Evolutionary conservation across 2,113 vertebrate species (phyloP).

Genomic region (Panthera uncia): DNA sequence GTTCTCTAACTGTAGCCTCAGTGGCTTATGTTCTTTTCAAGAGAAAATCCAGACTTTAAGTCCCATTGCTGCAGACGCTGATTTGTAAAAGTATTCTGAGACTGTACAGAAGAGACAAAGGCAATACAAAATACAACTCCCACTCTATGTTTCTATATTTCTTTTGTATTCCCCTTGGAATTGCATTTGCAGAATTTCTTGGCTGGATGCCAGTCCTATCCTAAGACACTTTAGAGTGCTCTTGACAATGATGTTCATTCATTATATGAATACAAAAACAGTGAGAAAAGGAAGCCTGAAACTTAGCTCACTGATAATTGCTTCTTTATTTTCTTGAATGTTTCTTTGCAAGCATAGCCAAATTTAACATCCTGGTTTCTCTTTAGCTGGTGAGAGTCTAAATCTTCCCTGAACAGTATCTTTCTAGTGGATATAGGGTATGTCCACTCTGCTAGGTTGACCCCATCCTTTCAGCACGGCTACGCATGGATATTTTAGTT

Average conservation of each 20-base stretch:
- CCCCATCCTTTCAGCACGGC: neutral
- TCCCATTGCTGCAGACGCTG: neutral
- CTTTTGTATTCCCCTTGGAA: slow-evolving; percentile 46
- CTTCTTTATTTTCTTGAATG: slow-evolving; percentile 49
- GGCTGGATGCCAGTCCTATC: slow-evolving; percentile 26
- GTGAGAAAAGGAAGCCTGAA: neutral
- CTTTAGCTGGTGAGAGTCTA: neutral
- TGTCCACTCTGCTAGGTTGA: neutral
- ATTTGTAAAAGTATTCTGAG: slow-evolving; percentile 27
- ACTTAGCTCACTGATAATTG: slow-evolving; percentile 23
- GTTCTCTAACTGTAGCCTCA: neutral
- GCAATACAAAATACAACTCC: slow-evolving; percentile 31
- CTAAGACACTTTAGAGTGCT: slow-evolving; percentile 5
- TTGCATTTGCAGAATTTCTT: slow-evolving; percentile 35
- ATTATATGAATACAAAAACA: slow-evolving; percentile 10
- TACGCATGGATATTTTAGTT: neutral
- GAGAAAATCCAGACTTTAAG: neutral
- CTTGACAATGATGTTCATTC: slow-evolving; percentile 29
- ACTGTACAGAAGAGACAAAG: slow-evolving; percentile 35
- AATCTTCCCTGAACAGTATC: neutral
- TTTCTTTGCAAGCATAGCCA: neutral
- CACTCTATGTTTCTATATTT: neutral
- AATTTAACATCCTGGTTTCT: neutral
- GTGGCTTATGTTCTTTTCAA: neutral
- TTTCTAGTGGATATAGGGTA: neutral